Base-by-base conservation (phyloP, 1,140 invertebrate species). In the Teleopsis dalmanni region DNA sequence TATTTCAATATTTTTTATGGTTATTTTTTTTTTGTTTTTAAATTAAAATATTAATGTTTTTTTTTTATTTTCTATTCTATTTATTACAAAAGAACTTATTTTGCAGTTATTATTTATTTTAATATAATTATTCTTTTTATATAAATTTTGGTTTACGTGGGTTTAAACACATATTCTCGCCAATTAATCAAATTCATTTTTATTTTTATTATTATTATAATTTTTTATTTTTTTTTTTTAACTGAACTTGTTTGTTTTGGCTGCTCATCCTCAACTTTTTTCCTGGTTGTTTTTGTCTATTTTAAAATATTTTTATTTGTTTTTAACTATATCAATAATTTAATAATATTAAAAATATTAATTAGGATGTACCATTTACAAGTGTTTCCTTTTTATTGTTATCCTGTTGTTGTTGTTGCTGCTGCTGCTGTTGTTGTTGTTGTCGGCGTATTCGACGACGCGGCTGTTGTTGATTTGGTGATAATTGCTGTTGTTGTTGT, bases 341-440 rank as follows among this genome's bases (percentile, higher is more conserved):
- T 10, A 37, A n/a, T 7, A 7, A 16, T 37, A 16, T 8, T 9
- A 9, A 14, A 37, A n/a, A n/a, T n/a, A n/a, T 31, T 27, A 37
- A 48, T 61, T 67, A 68, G 56, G 65, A 68, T 48, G 65, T 68
- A 38, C 65, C 65, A 48, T 68, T 68, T 40, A 68, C 65, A 36
- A 68, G 55, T 18, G 62, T 57, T 51, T 68, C 65, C 51, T 68
- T 65, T 49, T 68, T 67, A 14, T 46, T 51, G 44, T 48, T 47
- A 35, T 47, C 40, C 27, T 49, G 56, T n/a, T 44, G 47, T 19
- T 49, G 52, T 33, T 34, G 55, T 42, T 50, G 59, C 18, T 49
- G 54, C 22, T 48, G 52, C 27, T 53, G 55, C 23, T 52, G 26
- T 51, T 56, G 47, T 48, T 57, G 51, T 31, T 37, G 38, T 40